Evolutionary conservation across 2,888 invertebrate genomes (phyloP).

Genomic region (Crocallis elinguaria): DNA sequence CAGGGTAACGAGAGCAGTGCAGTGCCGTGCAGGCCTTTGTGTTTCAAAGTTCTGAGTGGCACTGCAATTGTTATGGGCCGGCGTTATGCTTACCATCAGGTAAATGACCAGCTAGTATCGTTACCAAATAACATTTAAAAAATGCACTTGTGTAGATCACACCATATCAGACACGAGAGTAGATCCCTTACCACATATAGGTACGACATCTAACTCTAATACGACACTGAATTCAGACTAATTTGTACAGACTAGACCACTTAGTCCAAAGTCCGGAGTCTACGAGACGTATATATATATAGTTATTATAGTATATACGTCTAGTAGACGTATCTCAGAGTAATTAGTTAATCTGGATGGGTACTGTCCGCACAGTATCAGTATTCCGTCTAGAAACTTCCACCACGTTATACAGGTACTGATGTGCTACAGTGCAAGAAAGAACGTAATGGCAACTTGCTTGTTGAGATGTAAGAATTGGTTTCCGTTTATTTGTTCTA

Average conservation of each 20-base stretch:
- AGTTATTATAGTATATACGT: too few species aligned
- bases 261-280: constrained; percentile 9
- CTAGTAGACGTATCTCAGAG: constrained; percentile 11
- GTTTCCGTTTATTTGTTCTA: neutral
- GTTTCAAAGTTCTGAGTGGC: too few species aligned
- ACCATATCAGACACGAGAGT: too few species aligned
- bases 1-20: too few species aligned
- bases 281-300: neutral
- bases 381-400: constrained; percentile 34
- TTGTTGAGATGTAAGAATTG: neutral
- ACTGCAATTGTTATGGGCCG: too few species aligned
- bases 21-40: too few species aligned
- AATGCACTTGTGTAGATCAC: too few species aligned
- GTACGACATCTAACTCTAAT: constrained; percentile 2
- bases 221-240: constrained; percentile 6
- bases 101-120: too few species aligned
- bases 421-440: constrained; percentile 1
- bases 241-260: constrained; percentile 17
- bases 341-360: constrained; percentile 39
- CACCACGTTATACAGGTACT: constrained; percentile 33
- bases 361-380: constrained; percentile 32
- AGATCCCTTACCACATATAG: too few species aligned
- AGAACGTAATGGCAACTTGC: neutral
- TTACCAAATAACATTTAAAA: too few species aligned
- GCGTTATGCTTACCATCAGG: too few species aligned